Conservation (phyloP, 2,888 invertebrate species). For the Siphonodentalium dalli region DNA sequence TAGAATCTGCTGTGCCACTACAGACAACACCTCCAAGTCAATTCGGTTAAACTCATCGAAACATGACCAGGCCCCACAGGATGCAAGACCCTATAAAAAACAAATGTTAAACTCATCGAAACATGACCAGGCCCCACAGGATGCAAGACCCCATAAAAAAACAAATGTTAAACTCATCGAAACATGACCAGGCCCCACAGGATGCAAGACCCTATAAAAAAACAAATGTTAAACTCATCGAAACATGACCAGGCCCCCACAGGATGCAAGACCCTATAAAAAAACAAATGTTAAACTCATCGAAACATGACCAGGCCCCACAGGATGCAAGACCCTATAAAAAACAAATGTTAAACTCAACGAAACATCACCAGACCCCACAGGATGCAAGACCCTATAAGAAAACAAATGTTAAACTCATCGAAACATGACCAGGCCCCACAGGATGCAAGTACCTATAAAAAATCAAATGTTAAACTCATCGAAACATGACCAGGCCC, state of each 20-base stretch:
- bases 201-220: constrained; percentile 63
- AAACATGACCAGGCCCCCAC: too few relatives aligned
- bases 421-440: constrained; percentile 83
- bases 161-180: constrained; percentile 78
- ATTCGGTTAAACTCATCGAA: constrained; percentile 86
- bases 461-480: not conserved
- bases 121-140: constrained; percentile 77
- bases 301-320: too few relatives aligned
- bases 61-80: constrained; percentile 77
- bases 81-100: constrained; percentile 61
- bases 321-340: too few relatives aligned
- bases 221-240: too few relatives aligned
- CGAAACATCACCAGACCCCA: too few relatives aligned
- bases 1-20: constrained; percentile 81
- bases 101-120: constrained; percentile 82
- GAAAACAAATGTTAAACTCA: too few relatives aligned
- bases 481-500: constrained; percentile 79
- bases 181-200: constrained; percentile 78
- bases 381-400: too few relatives aligned
- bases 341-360: too few relatives aligned
- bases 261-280: too few relatives aligned
- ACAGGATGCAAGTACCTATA: constrained; percentile 65
- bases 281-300: too few relatives aligned
- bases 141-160: constrained; percentile 61
- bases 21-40: constrained; percentile 82